Percentiles rank a stretch among this genome's conserved stretches.
Evolutionary conservation across 2,888 invertebrate species (phyloP).

Genomic region (Reticulitermes lucifugus): DNA sequence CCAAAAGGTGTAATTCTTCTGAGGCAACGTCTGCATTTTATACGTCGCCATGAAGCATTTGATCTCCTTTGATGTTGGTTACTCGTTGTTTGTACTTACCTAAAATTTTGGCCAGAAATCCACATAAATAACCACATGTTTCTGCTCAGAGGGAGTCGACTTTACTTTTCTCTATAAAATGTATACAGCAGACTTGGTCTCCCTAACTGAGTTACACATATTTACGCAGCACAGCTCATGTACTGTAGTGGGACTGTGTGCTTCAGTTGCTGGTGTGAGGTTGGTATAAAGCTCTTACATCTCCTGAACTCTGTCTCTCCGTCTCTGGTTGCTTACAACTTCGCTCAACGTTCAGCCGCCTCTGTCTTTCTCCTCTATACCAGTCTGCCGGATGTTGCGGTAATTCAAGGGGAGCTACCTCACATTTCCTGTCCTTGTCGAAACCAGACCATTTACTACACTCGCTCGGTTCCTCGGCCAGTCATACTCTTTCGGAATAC

Average conservation of each 20-base stretch:
- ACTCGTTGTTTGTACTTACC: not conserved
- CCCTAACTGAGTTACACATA: not conserved
- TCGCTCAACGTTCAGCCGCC: not conserved
- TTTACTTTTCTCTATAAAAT: not conserved
- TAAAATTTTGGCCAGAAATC: not conserved
- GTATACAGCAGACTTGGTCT: not conserved
- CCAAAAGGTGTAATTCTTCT: not conserved
- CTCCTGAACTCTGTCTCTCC: not conserved
- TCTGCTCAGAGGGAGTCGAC: not conserved
- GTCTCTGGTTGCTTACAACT: not conserved
- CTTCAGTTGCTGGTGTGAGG: not conserved
- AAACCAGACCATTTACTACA: not conserved
- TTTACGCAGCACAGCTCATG: not conserved
- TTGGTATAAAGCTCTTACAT: not conserved
- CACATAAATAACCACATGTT: not conserved
- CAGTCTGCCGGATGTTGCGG: not conserved
- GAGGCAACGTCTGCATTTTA: not conserved
- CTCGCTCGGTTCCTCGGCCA: not conserved
- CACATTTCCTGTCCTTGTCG: not conserved
- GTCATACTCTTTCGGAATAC: not conserved
- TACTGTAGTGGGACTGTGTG: not conserved
- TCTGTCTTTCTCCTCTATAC: not conserved
- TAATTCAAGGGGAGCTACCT: not conserved
- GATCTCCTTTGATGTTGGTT: conserved; percentile 9
- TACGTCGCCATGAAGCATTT: not conserved